Conservation (phyloP, 2,797 vertebrate genomes). For the Enteromius paludinosus region DNA sequence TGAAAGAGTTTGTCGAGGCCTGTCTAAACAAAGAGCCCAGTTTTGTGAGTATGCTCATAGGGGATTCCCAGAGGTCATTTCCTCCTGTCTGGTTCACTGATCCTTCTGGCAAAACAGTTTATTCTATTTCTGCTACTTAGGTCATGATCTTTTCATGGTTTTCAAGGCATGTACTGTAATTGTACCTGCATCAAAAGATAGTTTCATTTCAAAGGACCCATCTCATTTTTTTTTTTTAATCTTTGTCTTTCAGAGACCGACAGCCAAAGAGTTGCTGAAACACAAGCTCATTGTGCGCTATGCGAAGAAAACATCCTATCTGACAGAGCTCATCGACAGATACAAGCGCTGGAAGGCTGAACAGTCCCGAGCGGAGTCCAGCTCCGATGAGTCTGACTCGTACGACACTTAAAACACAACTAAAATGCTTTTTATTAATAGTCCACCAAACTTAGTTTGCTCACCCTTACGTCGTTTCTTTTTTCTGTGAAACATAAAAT, state of each 20-base stretch:
- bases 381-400: slow-evolving; percentile 94
- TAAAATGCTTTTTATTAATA: background rate
- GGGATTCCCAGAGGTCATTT: background rate
- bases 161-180: background rate
- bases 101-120: background rate
- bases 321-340: slow-evolving; percentile 96
- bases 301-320: slow-evolving; percentile 96
- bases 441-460: background rate
- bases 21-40: slow-evolving; percentile 98
- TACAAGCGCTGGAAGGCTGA: slow-evolving; percentile 97
- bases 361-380: slow-evolving; percentile 89
- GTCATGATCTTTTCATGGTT: background rate
- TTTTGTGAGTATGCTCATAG: slow-evolving; percentile 84
- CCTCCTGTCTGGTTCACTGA: background rate
- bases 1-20: slow-evolving; percentile 97
- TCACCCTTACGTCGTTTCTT: background rate
- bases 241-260: slow-evolving; percentile 86
- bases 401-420: slow-evolving; percentile 70
- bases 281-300: slow-evolving; percentile 96
- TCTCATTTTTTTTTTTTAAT: background rate
- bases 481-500: background rate
- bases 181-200: background rate
- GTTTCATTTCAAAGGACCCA: background rate
- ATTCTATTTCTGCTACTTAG: background rate
- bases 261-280: slow-evolving; percentile 96